phyloP scores from a whole-genome alignment of 2,797 vertebrate genomes.

The Enteromius afrohamiltoni region DNA sequence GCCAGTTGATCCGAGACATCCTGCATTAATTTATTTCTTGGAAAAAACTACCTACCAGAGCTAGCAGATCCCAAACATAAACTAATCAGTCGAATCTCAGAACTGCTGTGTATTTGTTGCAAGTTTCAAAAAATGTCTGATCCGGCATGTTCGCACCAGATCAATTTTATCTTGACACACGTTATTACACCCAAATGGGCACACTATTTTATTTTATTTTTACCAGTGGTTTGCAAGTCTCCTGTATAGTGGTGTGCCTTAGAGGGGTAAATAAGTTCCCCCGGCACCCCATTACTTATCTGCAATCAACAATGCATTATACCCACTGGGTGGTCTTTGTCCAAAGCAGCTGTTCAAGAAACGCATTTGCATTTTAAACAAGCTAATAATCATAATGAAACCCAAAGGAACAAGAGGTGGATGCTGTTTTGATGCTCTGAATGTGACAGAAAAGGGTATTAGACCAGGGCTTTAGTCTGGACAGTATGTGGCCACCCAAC shows the following conservation, averaged over 20 bases:
- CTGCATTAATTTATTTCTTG: background rate
- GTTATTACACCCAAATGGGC: slow-evolving; percentile 38
- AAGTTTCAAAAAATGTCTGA: background rate
- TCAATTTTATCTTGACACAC: slow-evolving; percentile 43
- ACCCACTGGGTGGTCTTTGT: slow-evolving; percentile 71
- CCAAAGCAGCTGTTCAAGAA: slow-evolving; percentile 65
- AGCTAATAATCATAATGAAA: slow-evolving; percentile 65
- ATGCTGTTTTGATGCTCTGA: slow-evolving; percentile 55
- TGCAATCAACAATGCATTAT: slow-evolving; percentile 69
- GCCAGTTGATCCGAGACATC: slow-evolving; percentile 14
- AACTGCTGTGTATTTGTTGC: background rate
- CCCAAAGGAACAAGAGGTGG: slow-evolving; percentile 39
- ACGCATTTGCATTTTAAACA: slow-evolving; percentile 73
- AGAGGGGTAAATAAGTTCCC: slow-evolving; percentile 63
- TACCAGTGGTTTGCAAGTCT: slow-evolving; percentile 60
- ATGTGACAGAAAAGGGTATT: slow-evolving; percentile 51
- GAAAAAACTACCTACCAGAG: background rate
- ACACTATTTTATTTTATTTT: slow-evolving; percentile 42
- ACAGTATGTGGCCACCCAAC: slow-evolving; percentile 63
- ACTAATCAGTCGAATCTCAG: slow-evolving; percentile 1
- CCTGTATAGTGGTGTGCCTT: slow-evolving; percentile 54
- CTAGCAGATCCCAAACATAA: slow-evolving; percentile 11
- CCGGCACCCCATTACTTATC: slow-evolving; percentile 66
- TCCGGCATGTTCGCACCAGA: slow-evolving; percentile 19
- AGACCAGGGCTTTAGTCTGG: slow-evolving; percentile 66